Evolutionary conservation across 2,113 vertebrate species (phyloP).

Genomic region (Heteronetta atricapilla): DNA sequence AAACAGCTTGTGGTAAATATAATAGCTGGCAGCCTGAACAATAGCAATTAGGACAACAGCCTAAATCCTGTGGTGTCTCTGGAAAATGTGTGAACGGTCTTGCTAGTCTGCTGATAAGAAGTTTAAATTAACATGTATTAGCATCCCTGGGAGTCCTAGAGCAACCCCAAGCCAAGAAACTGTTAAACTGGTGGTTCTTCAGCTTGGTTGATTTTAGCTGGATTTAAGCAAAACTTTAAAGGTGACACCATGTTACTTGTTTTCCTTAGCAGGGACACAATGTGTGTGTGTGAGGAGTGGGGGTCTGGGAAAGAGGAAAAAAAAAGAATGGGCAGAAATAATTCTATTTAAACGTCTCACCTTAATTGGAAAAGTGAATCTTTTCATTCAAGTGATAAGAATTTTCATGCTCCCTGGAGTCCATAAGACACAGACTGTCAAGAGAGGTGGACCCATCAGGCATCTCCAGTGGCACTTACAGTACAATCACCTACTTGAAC

Average conservation of each 20-base stretch:
- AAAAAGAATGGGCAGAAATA: neutral
- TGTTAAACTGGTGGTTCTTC: neutral
- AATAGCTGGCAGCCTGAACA: constrained; percentile 42
- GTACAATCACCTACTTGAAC: neutral
- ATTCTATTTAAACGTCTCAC: neutral
- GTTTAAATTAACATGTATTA: constrained; percentile 45
- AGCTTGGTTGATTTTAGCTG: neutral
- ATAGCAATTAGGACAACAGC: constrained; percentile 60
- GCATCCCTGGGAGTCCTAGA: neutral
- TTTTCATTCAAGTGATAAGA: neutral
- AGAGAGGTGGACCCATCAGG: neutral
- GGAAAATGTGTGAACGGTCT: constrained; percentile 47
- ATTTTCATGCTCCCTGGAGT: neutral
- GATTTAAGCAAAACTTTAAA: neutral
- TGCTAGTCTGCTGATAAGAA: constrained; percentile 51
- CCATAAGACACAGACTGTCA: neutral
- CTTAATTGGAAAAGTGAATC: neutral
- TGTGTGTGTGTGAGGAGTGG: neutral
- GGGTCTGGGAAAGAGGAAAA: no score
- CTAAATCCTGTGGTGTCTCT: constrained; percentile 44
- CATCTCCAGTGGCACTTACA: neutral
- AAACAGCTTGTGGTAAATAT: constrained; percentile 56
- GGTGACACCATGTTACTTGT: neutral
- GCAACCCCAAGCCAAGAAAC: neutral
- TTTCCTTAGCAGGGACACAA: neutral